These are phyloP conservation scores for Ophiothrix spiculata DNA, from an alignment of 35 echinoderm and acorn worm species.

Conservation along the genomic window DNA sequence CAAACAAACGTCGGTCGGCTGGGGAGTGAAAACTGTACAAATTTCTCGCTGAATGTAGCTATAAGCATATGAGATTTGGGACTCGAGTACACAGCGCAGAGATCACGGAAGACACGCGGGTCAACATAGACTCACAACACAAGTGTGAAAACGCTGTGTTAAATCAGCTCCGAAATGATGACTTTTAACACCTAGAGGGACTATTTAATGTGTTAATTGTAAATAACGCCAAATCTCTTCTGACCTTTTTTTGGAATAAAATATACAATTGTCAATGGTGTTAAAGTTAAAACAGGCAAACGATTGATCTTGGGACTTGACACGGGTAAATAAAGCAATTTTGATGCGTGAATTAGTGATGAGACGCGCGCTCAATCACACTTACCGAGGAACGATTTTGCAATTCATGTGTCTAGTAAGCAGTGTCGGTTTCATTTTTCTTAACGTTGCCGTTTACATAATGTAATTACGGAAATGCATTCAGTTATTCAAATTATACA, in stretches of 20 bases:
- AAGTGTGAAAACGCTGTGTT: background rate
- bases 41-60: conserved; percentile 4
- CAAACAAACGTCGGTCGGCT: background rate
- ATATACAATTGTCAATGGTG: background rate
- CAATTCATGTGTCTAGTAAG: background rate
- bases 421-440: background rate
- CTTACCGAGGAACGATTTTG: background rate
- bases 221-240: background rate
- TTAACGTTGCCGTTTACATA: background rate
- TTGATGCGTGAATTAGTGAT: background rate
- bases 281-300: background rate
- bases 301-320: background rate
- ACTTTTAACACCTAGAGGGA: background rate
- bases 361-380: background rate
- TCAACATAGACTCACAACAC: background rate
- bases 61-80: background rate
- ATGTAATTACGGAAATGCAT: background rate
- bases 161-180: background rate
- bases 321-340: background rate
- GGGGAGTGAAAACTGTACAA: background rate
- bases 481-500: background rate
- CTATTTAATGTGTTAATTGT: background rate
- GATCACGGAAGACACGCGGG: background rate
- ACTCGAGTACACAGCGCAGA: background rate
- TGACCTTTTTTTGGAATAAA: background rate